Evolutionary conservation across 2,113 vertebrate genomes (phyloP).

Genomic region (Cephalopterus ornatus): DNA sequence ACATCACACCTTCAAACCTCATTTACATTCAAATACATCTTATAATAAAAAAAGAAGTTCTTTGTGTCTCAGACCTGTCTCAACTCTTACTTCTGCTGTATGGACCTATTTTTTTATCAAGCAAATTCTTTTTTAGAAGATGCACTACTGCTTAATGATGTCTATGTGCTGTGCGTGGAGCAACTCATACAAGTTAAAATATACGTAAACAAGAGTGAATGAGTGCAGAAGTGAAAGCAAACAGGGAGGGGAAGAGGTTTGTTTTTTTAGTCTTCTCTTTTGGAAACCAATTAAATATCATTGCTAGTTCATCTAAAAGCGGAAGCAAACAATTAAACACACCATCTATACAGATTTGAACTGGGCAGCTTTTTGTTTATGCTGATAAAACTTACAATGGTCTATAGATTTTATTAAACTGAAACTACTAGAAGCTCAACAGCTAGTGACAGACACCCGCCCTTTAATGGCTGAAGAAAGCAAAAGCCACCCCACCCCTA

Average conservation of each 20-base stretch:
- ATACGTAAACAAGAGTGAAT: background rate
- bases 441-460: background rate
- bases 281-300: constrained; percentile 13
- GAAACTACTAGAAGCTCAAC: background rate
- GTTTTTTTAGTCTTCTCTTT: background rate
- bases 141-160: background rate
- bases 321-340: constrained; percentile 9
- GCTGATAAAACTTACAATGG: background rate
- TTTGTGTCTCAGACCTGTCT: background rate
- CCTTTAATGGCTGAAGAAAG: background rate
- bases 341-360: background rate
- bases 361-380: background rate
- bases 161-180: background rate
- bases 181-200: background rate
- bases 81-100: background rate
- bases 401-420: background rate
- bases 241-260: background rate
- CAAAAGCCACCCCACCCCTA: background rate
- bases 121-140: background rate
- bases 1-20: background rate
- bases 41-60: background rate
- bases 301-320: background rate
- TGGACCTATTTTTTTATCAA: background rate
- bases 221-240: background rate
- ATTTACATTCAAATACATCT: background rate